These are phyloP conservation scores for Cephus cinctus DNA, from an alignment of 1,140 invertebrate genomes.

Conservation along the genomic window DNA sequence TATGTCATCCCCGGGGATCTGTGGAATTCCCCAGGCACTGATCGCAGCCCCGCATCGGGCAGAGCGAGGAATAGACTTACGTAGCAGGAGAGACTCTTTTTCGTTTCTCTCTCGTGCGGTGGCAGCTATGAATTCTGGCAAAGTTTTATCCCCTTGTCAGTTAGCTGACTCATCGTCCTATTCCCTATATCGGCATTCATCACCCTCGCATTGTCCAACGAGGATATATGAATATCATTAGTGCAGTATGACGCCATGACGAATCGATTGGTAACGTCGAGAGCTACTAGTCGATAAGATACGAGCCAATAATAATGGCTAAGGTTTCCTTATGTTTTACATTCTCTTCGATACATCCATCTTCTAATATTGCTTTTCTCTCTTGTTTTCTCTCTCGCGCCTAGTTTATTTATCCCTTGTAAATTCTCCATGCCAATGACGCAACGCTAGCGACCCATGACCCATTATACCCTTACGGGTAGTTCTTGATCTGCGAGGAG, in stretches of 20 bases:
- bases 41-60: slow-evolving; percentile 22
- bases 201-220: slow-evolving; percentile 5
- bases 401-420: no score
- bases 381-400: slow-evolving; percentile 7
- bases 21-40: slow-evolving; percentile 28
- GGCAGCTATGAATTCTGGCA: no score
- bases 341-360: no score
- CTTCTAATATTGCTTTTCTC: no score
- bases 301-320: slow-evolving; percentile 10
- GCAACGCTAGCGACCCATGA: no score
- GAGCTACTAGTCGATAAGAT: no score
- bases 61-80: slow-evolving; percentile 12
- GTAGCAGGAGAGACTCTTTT: no score
- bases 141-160: no score
- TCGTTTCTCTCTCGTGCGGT: no score
- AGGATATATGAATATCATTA: slow-evolving; percentile 44
- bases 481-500: no score
- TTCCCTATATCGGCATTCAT: slow-evolving; percentile 29
- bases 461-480: no score
- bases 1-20: slow-evolving; percentile 27
- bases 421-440: no score
- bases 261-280: slow-evolving; percentile 40
- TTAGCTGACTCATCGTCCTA: background rate
- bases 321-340: slow-evolving; percentile 9
- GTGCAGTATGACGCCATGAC: slow-evolving; percentile 33